Evolutionary conservation across 2,888 invertebrate genomes (phyloP).

Genomic region (Chaitophorus viminalis): DNA sequence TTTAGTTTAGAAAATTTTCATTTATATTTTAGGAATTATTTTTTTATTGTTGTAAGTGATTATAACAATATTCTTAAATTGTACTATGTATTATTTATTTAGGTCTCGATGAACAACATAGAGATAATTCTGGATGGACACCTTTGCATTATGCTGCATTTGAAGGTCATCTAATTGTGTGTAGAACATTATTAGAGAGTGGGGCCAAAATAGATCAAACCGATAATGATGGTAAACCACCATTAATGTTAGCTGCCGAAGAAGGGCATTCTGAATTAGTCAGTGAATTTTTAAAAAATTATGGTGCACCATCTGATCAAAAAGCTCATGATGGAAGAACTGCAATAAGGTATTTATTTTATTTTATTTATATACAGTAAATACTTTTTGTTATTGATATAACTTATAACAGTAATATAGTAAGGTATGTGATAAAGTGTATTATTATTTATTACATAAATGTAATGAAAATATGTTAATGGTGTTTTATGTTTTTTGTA

Average conservation of each 20-base stretch:
- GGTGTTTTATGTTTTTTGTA: not conserved
- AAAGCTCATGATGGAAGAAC: slow-evolving; percentile 91
- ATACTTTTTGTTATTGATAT: no score
- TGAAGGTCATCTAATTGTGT: slow-evolving; percentile 88
- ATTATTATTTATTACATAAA: not conserved
- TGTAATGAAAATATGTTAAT: not conserved
- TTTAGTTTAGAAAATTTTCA: no score
- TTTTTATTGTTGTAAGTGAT: no score
- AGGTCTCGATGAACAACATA: slow-evolving; percentile 83
- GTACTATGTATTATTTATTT: not conserved
- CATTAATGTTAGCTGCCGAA: slow-evolving; percentile 88
- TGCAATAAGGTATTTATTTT: slow-evolving; percentile 80
- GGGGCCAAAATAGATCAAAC: slow-evolving; percentile 89
- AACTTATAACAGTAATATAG: no score
- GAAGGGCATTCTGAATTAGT: slow-evolving; percentile 82
- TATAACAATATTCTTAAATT: not conserved
- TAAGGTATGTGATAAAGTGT: no score
- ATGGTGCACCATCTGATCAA: slow-evolving; percentile 83
- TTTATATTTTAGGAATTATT: no score
- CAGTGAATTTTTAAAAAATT: slow-evolving; percentile 77
- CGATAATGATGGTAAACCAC: slow-evolving; percentile 90
- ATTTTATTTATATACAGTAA: no score
- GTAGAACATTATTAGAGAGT: slow-evolving; percentile 83
- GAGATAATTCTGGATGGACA: slow-evolving; percentile 97
- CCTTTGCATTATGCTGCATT: slow-evolving; percentile 96